phyloP scores from a whole-genome alignment of 2,888 invertebrate genomes.

The Tineola bisselliella region DNA sequence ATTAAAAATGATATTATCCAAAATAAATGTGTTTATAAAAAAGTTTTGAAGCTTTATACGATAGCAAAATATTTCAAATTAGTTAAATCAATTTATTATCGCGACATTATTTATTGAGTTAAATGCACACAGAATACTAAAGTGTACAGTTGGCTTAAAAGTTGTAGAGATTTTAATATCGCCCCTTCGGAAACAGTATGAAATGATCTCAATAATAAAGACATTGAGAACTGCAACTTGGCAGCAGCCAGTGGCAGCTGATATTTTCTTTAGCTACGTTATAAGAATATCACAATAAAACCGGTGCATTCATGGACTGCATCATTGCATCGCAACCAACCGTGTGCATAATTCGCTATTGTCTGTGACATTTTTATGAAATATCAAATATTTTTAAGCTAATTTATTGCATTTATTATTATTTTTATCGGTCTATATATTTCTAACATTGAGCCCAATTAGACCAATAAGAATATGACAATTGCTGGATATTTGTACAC shows the following conservation, averaged over 20 bases:
- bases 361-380: too few relatives aligned
- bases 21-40: too few relatives aligned
- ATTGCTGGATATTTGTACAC: not conserved
- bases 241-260: constrained; percentile 1
- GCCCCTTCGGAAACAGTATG: not conserved
- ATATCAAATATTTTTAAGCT: too few relatives aligned
- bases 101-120: too few relatives aligned
- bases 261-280: not conserved
- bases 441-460: too few relatives aligned
- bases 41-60: too few relatives aligned
- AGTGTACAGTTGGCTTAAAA: not conserved
- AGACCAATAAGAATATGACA: too few relatives aligned
- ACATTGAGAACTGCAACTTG: constrained; percentile 7
- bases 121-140: not conserved
- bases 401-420: not conserved
- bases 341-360: constrained; percentile 19
- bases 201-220: not conserved
- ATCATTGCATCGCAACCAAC: not conserved
- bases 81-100: too few relatives aligned
- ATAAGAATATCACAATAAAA: constrained; percentile 6
- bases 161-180: not conserved
- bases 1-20: too few relatives aligned
- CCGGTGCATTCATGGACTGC: not conserved
- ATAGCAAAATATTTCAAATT: too few relatives aligned
- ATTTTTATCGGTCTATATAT: not conserved